Percentiles rank a stretch among this genome's conserved stretches.
phyloP scores from a whole-genome alignment of 2,888 invertebrate genomes.

The Physocephala rufipes region DNA sequence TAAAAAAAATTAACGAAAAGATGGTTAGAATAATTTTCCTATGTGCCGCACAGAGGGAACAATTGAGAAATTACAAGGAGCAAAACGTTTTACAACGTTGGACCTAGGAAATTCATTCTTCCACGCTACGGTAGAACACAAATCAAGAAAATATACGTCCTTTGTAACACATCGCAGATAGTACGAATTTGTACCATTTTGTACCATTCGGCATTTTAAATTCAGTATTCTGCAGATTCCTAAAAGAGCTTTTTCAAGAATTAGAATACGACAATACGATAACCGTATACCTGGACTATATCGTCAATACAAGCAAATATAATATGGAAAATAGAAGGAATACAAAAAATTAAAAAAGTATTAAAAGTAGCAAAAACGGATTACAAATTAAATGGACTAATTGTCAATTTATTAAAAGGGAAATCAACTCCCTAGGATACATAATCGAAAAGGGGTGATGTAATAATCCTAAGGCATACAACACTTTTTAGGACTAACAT shows the following conservation, averaged over 20 bases:
- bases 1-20: not conserved
- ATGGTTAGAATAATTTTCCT: not conserved
- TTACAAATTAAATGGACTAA: slow-evolving; percentile 44
- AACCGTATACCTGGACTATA: not conserved
- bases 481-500: slow-evolving; percentile 41
- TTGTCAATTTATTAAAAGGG: slow-evolving; percentile 40
- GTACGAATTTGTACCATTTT: not conserved
- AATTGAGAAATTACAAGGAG: not conserved
- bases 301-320: not conserved
- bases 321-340: not conserved
- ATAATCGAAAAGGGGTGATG: slow-evolving; percentile 30
- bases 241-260: not conserved
- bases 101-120: not conserved
- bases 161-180: not conserved
- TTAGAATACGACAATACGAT: not conserved
- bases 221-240: not conserved
- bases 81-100: not conserved
- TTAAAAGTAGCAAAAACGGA: slow-evolving; percentile 40
- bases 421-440: slow-evolving; percentile 42
- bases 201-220: not conserved
- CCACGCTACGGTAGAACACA: not conserved
- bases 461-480: slow-evolving; percentile 32
- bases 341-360: not conserved
- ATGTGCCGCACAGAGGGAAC: not conserved
- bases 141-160: not conserved